phyloP scores from a whole-genome alignment of 2,113 vertebrate genomes.

The Heteronetta atricapilla region DNA sequence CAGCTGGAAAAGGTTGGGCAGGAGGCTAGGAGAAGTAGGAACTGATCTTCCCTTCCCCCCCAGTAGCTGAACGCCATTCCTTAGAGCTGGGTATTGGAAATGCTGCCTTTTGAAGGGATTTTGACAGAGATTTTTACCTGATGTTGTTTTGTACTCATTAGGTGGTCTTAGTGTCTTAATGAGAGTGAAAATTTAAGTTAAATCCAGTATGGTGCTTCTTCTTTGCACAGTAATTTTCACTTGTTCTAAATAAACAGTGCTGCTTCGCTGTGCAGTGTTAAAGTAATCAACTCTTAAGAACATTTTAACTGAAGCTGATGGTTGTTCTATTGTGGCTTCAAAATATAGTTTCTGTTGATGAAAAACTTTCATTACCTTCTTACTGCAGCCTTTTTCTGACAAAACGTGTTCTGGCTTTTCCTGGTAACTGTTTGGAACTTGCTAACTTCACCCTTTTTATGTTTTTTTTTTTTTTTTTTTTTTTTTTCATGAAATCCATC shows the following conservation, averaged over 20 bases:
- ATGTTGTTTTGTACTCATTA: background rate
- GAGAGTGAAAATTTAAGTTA: background rate
- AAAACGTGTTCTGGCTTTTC: background rate
- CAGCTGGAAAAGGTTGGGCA: rapidly evolving
- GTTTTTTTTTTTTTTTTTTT: background rate
- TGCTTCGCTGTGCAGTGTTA: background rate
- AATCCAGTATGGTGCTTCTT: background rate
- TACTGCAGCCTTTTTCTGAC: background rate
- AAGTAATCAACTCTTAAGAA: background rate
- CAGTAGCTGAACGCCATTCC: background rate
- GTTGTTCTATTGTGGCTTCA: background rate
- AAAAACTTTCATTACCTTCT: background rate
- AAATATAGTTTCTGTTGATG: background rate
- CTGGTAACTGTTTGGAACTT: background rate
- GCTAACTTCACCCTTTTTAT: background rate
- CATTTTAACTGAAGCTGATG: background rate
- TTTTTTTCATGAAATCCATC: background rate
- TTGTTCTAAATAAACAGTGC: background rate
- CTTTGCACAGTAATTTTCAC: background rate
- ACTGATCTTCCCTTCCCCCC: background rate
- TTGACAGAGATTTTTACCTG: background rate
- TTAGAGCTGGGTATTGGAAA: background rate
- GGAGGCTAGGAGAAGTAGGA: background rate
- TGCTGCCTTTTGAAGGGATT: background rate
- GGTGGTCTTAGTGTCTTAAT: background rate